Evolutionary conservation across 2,113 vertebrate genomes (phyloP).

Genomic region (Prochilodus magdalenae): DNA sequence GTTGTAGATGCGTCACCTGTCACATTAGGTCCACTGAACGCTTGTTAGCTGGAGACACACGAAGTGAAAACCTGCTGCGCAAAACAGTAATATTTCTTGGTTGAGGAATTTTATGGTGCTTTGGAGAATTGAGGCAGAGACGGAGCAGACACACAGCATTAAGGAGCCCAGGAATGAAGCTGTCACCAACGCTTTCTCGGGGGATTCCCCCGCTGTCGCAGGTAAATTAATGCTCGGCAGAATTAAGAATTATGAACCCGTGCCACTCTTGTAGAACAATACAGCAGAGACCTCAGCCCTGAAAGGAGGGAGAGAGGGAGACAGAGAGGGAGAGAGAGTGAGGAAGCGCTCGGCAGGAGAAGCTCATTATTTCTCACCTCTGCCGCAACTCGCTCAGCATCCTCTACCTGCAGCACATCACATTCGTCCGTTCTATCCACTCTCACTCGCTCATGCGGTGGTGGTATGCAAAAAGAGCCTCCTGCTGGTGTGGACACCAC

Average conservation of each 20-base stretch:
- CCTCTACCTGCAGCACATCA: constrained; percentile 41
- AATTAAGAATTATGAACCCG: constrained; percentile 60
- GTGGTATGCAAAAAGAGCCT: constrained; percentile 30
- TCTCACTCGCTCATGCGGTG: constrained; percentile 4
- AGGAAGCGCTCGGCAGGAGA: constrained; percentile 16
- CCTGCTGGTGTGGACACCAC: constrained; percentile 14
- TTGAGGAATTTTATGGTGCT: constrained; percentile 62
- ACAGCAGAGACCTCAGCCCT: constrained; percentile 40
- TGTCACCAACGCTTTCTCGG: constrained; percentile 50
- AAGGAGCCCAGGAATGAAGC: constrained; percentile 56
- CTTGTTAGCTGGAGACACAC: constrained; percentile 44
- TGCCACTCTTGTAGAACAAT: constrained; percentile 50
- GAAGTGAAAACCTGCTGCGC: constrained; percentile 45
- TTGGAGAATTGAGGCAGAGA: constrained; percentile 56
- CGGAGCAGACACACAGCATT: constrained; percentile 42
- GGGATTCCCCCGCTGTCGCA: constrained; percentile 45
- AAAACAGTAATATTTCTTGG: constrained; percentile 53
- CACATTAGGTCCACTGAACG: constrained; percentile 45
- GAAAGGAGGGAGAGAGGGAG: neutral
- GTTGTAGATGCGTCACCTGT: constrained; percentile 22
- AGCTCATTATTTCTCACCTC: constrained; percentile 55
- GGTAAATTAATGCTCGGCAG: constrained; percentile 61
- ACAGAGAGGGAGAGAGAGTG: neutral
- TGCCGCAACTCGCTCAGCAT: constrained; percentile 40
- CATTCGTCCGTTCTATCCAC: constrained; percentile 2